Evolutionary conservation across 2,113 vertebrate genomes (phyloP).

Genomic region (Pitta sordida): DNA sequence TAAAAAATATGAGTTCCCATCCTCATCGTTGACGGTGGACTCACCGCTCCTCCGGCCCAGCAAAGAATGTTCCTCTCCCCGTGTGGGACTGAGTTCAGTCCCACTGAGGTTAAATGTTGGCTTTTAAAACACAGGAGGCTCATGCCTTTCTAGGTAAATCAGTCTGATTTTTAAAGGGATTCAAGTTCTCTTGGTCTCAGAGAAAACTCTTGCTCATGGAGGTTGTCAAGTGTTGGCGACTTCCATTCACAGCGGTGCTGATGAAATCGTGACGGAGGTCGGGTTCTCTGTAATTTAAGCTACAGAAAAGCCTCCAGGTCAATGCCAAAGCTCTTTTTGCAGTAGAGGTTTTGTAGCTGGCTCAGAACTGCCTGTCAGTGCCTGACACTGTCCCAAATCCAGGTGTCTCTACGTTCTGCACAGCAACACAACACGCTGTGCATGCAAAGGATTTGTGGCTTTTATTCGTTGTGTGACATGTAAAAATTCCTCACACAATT

Average conservation of each 20-base stretch:
- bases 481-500: accelerated
- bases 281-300: background rate
- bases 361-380: accelerated
- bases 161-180: background rate
- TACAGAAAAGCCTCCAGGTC: background rate
- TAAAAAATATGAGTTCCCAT: accelerated
- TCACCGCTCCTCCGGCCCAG: background rate
- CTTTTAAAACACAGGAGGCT: background rate
- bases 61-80: accelerated
- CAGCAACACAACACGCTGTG: accelerated
- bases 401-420: accelerated
- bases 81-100: accelerated
- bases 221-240: background rate
- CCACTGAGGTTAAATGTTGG: too few species aligned
- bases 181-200: background rate
- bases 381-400: background rate
- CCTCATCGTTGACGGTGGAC: accelerated
- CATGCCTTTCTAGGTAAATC: background rate
- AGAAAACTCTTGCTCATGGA: background rate
- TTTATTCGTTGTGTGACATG: too few species aligned
- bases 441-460: background rate
- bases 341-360: background rate
- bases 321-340: accelerated
- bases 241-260: background rate
- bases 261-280: background rate